Evolutionary conservation across 2,797 vertebrate genomes (phyloP).

Genomic region (Geotrypetes seraphini): DNA sequence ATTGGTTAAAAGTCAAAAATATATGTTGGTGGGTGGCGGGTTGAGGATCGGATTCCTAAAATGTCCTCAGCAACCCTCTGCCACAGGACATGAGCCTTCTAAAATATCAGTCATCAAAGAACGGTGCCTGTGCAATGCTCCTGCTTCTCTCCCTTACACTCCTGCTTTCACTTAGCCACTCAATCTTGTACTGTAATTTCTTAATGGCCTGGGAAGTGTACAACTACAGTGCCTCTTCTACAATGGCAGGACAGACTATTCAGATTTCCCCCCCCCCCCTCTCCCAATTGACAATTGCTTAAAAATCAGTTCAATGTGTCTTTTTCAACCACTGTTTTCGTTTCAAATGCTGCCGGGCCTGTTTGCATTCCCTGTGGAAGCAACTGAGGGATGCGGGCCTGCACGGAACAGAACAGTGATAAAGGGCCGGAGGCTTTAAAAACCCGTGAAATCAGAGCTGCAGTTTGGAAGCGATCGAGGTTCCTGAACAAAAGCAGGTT

Average conservation of each 20-base stretch:
- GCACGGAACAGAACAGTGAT: constrained; percentile 27
- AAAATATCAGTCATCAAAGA: too few relatives aligned
- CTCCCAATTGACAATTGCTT: neutral
- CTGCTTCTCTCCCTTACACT: too few relatives aligned
- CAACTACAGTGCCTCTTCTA: too few relatives aligned
- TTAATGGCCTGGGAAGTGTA: constrained; percentile 11
- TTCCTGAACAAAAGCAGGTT: neutral
- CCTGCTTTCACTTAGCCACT: too few relatives aligned
- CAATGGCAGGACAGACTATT: neutral
- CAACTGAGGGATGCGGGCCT: constrained; percentile 13
- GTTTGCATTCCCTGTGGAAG: too few relatives aligned
- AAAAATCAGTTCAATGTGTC: neutral
- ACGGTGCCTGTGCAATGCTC: too few relatives aligned
- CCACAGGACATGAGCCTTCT: too few relatives aligned
- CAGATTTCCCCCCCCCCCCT: constrained; percentile 7
- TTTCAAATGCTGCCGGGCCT: constrained; percentile 12
- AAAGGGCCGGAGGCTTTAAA: constrained; percentile 26
- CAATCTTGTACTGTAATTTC: constrained; percentile 23
- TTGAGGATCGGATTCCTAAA: too few relatives aligned
- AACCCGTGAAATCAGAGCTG: constrained; percentile 16
- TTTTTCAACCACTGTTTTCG: neutral
- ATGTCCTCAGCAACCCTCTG: too few relatives aligned
- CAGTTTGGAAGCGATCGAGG: constrained; percentile 13
- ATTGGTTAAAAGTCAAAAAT: too few relatives aligned
- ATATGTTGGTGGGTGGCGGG: too few relatives aligned